Base-by-base conservation (phyloP, 2,888 invertebrate genomes). In the Cheilosia soror region DNA sequence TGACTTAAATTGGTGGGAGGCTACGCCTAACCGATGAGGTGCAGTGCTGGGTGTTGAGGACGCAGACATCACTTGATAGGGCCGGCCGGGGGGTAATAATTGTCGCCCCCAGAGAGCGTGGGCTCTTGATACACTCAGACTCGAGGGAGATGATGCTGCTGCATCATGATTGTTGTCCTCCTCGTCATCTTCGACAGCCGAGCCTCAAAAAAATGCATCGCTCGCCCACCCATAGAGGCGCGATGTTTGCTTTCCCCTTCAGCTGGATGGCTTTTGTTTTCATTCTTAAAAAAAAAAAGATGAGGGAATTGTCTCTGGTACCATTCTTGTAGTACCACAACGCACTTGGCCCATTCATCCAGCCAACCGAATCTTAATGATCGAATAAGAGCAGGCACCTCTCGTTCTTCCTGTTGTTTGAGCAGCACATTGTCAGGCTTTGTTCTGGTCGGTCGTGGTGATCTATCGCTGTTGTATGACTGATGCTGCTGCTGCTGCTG, bases 201-300 rank as follows among this genome's bases (percentile, higher is more conserved):
- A 84, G 71, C 84, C 84, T 84, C 9, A 68, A 60, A 77, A 77
- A 77, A 75, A 75, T 55, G 80, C 72, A 78, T 71, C 49, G 57
- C 66, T 85, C 85, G 85, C 85, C 85, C 85, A 85, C 85, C 85
- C 85, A 85, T 76, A 76, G 81, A 85, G 81, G 85, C 85, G 85
- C 85, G 85, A 85, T 85, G 81, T 85, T 85, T 85, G 85, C 81
- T 85, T 85, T 85, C 81, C 76, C 76, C 85, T 85, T 85, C 81
- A 85, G 60, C 42, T 66, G 62, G 33, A 31, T 76, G 84, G 85
- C 81, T 85, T 85, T 85, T 81, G 81, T 85, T 85, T 85, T 85
- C 85, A 81, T 85, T 85, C 81, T 81, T 60, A 72, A n/a, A 31
- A 42, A 20, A 20, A 72, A 29, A 29, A 72, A 49, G 25, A 53